Evolutionary conservation across 2,888 invertebrate genomes (phyloP).

Genomic region (Gymnoscelis rufifasciata): DNA sequence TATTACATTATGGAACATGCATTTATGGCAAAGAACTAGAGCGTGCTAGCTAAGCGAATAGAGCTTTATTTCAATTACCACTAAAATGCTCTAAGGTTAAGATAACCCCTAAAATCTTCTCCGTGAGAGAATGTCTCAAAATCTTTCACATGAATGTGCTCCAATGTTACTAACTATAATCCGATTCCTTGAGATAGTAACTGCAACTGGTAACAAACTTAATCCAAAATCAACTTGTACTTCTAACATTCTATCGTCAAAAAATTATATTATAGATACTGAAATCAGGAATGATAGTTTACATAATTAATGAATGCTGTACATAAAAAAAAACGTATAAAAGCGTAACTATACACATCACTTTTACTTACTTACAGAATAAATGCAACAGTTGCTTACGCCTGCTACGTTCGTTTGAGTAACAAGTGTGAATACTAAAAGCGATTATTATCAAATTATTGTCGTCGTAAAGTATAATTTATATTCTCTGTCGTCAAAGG

Average conservation of each 20-base stretch:
- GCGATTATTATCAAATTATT: slow-evolving; percentile 53
- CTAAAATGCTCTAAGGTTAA: slow-evolving; percentile 58
- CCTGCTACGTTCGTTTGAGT: slow-evolving; percentile 45
- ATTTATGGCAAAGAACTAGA: slow-evolving; percentile 78
- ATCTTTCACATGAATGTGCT: slow-evolving; percentile 16
- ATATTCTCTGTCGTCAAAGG: slow-evolving; percentile 47
- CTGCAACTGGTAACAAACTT: slow-evolving; percentile 73
- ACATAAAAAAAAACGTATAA: slow-evolving; percentile 63
- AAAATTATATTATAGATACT: slow-evolving; percentile 32
- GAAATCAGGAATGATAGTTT: slow-evolving; percentile 68
- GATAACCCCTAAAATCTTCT: too few species aligned
- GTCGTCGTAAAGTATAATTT: slow-evolving; percentile 37
- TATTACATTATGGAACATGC: slow-evolving; percentile 80
- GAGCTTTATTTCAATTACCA: slow-evolving; percentile 69
- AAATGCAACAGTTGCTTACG: slow-evolving; percentile 67
- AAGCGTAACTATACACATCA: slow-evolving; percentile 73
- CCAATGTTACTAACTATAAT: slow-evolving; percentile 34
- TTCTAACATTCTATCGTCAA: slow-evolving; percentile 35
- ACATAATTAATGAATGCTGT: slow-evolving; percentile 70
- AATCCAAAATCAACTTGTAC: slow-evolving; percentile 52
- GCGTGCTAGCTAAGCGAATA: slow-evolving; percentile 75
- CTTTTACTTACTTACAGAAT: slow-evolving; percentile 66
- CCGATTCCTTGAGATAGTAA: slow-evolving; percentile 57
- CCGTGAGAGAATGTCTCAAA: slow-evolving; percentile 8
- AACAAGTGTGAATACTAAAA: slow-evolving; percentile 58